Evolutionary conservation across 2,113 vertebrate genomes (phyloP).

Genomic region (Ardeotis arabs): DNA sequence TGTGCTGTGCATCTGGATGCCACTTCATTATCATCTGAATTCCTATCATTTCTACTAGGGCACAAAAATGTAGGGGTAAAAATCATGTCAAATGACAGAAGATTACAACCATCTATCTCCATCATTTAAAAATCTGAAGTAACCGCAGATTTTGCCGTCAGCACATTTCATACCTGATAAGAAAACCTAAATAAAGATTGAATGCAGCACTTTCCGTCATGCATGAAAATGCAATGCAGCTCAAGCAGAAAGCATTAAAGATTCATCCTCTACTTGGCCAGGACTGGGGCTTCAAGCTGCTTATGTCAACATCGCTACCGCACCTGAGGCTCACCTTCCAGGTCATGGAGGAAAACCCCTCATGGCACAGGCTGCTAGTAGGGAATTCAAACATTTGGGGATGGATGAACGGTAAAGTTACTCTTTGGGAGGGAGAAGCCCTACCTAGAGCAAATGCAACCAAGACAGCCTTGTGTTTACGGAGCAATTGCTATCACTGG

Average conservation of each 20-base stretch:
- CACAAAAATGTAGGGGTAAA: constrained; percentile 1
- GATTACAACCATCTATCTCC: constrained; percentile 55
- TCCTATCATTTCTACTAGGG: not conserved
- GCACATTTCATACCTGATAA: constrained; percentile 67
- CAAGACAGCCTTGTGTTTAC: not conserved
- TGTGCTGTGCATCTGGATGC: constrained; percentile 42
- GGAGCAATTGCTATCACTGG: not conserved
- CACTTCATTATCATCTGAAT: constrained; percentile 41
- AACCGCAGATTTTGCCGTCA: constrained; percentile 68
- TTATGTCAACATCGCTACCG: not conserved
- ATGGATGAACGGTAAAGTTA: not conserved
- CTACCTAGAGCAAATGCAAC: not conserved
- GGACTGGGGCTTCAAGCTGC: not conserved
- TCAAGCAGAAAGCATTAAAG: constrained; percentile 56
- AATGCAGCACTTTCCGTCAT: constrained; percentile 50
- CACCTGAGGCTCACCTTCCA: not conserved
- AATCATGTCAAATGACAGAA: constrained; percentile 57
- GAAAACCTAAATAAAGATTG: constrained; percentile 70
- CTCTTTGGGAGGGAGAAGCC: not conserved
- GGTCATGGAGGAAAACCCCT: not conserved
- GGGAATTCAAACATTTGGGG: not conserved
- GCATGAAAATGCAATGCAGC: constrained; percentile 59
- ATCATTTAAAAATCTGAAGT: constrained; percentile 63
- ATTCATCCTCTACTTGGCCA: constrained; percentile 18
- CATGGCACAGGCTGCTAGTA: not conserved